Percentiles rank a stretch among this genome's conserved stretches.
Conservation (phyloP, 2,113 vertebrate genomes). For the Ursus arctos region DNA sequence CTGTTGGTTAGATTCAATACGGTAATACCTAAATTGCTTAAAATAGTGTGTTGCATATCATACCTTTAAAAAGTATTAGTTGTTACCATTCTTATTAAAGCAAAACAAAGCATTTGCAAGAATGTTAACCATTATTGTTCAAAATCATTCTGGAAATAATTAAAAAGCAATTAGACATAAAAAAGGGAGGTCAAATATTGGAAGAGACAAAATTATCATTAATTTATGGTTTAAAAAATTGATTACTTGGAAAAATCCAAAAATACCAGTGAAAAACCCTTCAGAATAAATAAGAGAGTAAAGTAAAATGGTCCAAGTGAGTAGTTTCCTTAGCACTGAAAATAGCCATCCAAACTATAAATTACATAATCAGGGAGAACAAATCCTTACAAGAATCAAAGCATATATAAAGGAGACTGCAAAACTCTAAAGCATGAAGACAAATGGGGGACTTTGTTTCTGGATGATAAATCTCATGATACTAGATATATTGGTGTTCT, state of each 20-base stretch:
- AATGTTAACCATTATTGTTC: slow-evolving; percentile 17
- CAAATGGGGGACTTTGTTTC: background rate
- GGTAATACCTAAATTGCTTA: background rate
- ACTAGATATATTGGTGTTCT: background rate
- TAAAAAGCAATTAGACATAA: slow-evolving; percentile 4
- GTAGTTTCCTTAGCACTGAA: background rate
- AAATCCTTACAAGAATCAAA: background rate
- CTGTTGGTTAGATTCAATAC: background rate
- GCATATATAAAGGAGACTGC: background rate
- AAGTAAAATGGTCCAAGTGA: background rate
- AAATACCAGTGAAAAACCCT: background rate
- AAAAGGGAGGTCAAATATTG: background rate
- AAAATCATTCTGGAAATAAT: slow-evolving; percentile 49
- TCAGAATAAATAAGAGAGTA: background rate
- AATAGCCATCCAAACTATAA: slow-evolving; percentile 1
- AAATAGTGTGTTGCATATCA: background rate
- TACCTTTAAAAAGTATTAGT: background rate
- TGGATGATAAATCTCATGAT: background rate
- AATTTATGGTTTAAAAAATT: background rate
- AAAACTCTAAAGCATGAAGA: background rate
- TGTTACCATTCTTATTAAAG: slow-evolving; percentile 21
- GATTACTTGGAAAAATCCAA: background rate
- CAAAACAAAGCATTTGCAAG: background rate
- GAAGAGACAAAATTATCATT: slow-evolving; percentile 8
- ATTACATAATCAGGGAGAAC: background rate